phyloP scores from a whole-genome alignment of 2,113 vertebrate genomes.

The Corvus hawaiiensis region DNA sequence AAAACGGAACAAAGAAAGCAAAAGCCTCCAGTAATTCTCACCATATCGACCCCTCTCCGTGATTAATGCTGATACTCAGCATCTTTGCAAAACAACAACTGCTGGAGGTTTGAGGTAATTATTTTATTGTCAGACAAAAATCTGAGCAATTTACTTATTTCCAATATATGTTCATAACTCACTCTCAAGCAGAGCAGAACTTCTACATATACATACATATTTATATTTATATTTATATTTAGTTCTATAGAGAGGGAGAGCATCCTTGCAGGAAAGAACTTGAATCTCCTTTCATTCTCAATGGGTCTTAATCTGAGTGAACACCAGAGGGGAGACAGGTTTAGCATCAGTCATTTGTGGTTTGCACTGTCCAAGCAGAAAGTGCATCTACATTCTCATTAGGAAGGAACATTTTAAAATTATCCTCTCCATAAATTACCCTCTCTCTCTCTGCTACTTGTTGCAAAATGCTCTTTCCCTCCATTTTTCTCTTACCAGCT shows the following conservation, averaged over 20 bases:
- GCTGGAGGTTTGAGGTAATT: slow-evolving; percentile 16
- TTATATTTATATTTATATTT: neutral
- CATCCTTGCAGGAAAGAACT: neutral
- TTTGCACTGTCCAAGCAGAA: neutral
- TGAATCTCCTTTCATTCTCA: neutral
- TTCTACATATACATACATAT: neutral
- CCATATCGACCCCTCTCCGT: neutral
- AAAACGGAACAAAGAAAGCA: neutral
- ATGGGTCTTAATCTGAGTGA: neutral
- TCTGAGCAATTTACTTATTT: slow-evolving; percentile 3
- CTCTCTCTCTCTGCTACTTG: neutral
- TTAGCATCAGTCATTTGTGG: neutral
- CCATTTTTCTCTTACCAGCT: neutral
- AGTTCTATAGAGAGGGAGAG: neutral
- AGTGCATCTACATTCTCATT: neutral
- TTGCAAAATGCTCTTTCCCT: neutral
- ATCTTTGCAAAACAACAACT: neutral
- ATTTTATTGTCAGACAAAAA: neutral
- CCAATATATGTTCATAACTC: neutral
- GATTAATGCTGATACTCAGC: slow-evolving; percentile 9
- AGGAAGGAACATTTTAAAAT: neutral
- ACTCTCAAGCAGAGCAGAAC: neutral
- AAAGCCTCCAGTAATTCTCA: neutral
- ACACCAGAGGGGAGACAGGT: neutral
- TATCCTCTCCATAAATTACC: neutral